A percentile compares a stretch with the other conserved stretches of the same genome.
Conservation (phyloP, 2,888 invertebrate species). For the Erynnis tages region DNA sequence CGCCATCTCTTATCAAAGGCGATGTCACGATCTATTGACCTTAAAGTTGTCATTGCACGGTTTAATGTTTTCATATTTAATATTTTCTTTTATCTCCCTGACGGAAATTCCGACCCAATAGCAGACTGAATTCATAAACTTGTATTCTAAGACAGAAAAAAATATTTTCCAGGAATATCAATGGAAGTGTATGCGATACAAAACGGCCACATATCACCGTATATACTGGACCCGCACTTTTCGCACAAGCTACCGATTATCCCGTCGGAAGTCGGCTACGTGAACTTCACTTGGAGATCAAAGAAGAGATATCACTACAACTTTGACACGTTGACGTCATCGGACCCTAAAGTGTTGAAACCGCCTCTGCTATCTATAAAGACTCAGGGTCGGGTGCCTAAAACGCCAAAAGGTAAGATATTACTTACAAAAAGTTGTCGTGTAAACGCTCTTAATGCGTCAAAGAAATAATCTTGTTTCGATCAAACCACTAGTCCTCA, state of each 20-base stretch:
- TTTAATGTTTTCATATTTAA: too few relatives aligned
- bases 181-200: constrained; percentile 95
- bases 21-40: too few relatives aligned
- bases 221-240: constrained; percentile 94
- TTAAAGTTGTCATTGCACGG: too few relatives aligned
- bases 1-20: too few relatives aligned
- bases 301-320: constrained; percentile 92
- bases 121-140: too few relatives aligned
- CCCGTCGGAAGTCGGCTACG: constrained; percentile 94
- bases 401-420: constrained; percentile 90
- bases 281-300: constrained; percentile 95
- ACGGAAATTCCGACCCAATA: too few relatives aligned
- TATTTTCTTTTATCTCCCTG: too few relatives aligned
- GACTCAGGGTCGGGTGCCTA: constrained; percentile 91
- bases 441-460: too few relatives aligned
- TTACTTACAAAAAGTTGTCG: too few relatives aligned
- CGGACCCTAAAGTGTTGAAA: constrained; percentile 90
- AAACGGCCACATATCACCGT: constrained; percentile 92
- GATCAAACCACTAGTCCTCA: neutral
- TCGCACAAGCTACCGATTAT: constrained; percentile 94
- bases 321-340: constrained; percentile 92
- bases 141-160: too few relatives aligned
- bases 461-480: too few relatives aligned
- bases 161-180: constrained; percentile 84
- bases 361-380: constrained; percentile 94